A percentile compares a stretch with the other conserved stretches of the same genome.
Evolutionary conservation across 2,113 vertebrate genomes (phyloP).

Genomic region (Cyanoderma ruficeps): DNA sequence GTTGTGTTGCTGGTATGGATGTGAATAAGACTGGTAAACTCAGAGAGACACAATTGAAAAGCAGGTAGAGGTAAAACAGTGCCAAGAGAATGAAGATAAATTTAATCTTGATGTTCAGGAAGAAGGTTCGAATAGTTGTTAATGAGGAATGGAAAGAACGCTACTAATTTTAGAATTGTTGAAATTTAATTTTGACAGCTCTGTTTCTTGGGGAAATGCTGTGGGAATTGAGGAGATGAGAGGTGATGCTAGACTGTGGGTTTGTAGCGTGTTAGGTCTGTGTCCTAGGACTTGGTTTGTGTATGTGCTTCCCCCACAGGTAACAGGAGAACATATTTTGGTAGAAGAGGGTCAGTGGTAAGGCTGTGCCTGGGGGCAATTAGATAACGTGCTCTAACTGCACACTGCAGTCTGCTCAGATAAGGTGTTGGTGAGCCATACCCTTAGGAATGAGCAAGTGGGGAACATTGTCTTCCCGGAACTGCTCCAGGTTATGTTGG

Average conservation of each 20-base stretch:
- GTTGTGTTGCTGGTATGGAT: not conserved
- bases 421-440: constrained; percentile 19
- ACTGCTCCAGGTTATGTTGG: not conserved
- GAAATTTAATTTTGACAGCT: not conserved
- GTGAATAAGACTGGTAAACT: not conserved
- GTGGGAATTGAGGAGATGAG: not conserved
- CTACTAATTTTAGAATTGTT: not conserved
- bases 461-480: not conserved
- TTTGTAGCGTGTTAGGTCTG: not conserved
- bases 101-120: not conserved
- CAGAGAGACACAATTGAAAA: fast-evolving
- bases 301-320: not conserved
- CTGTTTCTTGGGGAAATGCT: not conserved
- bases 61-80: not conserved
- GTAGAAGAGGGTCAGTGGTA: not conserved
- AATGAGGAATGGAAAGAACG: not conserved
- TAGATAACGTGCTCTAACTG: not conserved
- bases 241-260: not conserved
- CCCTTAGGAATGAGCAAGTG: not conserved
- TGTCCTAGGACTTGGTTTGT: not conserved
- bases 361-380: not conserved
- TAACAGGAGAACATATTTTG: not conserved
- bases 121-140: not conserved
- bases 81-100: not conserved
- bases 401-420: not conserved